phyloP scores from a whole-genome alignment of 2,113 vertebrate species.

The Atractosteus spatula region DNA sequence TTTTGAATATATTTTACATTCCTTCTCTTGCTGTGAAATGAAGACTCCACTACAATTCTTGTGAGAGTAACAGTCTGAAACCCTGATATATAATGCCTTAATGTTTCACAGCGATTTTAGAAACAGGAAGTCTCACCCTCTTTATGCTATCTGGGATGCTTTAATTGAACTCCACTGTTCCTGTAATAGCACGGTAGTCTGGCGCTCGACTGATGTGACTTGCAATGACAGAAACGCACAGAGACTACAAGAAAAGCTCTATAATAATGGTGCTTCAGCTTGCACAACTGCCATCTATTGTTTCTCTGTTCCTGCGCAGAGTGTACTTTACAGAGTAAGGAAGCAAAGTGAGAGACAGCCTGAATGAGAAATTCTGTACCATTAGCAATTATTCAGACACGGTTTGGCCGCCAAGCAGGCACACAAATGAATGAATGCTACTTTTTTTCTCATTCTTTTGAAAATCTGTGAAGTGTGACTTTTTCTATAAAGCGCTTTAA shows the following conservation, averaged over 20 bases:
- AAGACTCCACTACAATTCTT: constrained; percentile 1
- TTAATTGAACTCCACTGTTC: constrained; percentile 10
- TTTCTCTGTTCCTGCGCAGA: constrained; percentile 2
- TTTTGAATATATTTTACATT: too few relatives aligned
- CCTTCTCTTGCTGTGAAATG: too few relatives aligned
- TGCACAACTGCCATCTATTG: not conserved
- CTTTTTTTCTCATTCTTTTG: not conserved
- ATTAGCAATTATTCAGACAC: not conserved
- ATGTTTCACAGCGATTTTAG: not conserved
- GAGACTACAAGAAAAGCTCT: constrained; percentile 14
- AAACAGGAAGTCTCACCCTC: not conserved
- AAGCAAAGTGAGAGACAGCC: not conserved
- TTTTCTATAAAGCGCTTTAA: too few relatives aligned
- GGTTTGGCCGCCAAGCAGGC: not conserved
- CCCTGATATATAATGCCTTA: constrained; percentile 8
- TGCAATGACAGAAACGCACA: not conserved
- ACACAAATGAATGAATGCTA: too few relatives aligned
- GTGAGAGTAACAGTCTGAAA: constrained; percentile 15
- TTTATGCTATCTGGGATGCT: not conserved
- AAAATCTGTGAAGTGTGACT: not conserved
- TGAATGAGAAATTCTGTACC: not conserved
- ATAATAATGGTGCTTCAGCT: not conserved
- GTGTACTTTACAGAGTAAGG: not conserved
- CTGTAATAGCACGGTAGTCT: constrained; percentile 1
- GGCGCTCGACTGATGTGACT: constrained; percentile 1